Evolutionary conservation across 1,140 invertebrate species (phyloP).

Genomic region (Temnothorax longispinosus): DNA sequence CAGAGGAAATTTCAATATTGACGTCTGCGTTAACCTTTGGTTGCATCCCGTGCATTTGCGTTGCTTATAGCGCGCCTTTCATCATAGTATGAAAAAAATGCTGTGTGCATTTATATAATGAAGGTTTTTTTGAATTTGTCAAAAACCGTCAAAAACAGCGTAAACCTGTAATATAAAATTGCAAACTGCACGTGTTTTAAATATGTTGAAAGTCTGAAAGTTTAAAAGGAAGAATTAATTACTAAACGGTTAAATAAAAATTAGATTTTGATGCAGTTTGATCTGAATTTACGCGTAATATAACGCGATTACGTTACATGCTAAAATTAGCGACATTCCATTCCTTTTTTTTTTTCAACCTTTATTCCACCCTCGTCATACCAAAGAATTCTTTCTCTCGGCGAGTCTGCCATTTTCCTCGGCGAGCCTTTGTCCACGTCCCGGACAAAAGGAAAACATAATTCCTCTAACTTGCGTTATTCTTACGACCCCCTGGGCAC

Average conservation of each 20-base stretch:
- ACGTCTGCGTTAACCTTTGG: neutral
- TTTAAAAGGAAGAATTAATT: neutral
- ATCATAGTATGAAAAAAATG: neutral
- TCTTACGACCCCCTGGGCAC: constrained; percentile 71
- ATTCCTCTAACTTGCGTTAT: constrained; percentile 74
- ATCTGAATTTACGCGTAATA: constrained; percentile 26
- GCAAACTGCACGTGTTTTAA: neutral
- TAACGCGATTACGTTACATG: constrained; percentile 55
- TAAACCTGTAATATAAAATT: neutral
- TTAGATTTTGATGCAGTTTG: neutral
- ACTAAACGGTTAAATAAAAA: neutral
- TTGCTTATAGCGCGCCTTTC: neutral
- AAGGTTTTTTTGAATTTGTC: neutral
- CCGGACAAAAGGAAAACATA: constrained; percentile 75
- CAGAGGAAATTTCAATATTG: constrained; percentile 36
- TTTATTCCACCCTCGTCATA: constrained; percentile 69
- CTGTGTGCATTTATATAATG: too few relatives aligned
- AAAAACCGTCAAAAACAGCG: neutral
- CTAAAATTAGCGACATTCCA: constrained; percentile 69
- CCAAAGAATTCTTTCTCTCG: constrained; percentile 70
- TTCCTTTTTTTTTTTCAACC: constrained; percentile 50
- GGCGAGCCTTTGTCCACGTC: constrained; percentile 66
- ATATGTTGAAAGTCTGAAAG: neutral
- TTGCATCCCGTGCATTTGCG: neutral
- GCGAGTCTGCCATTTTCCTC: constrained; percentile 66